Base-by-base conservation (phyloP, 2,797 vertebrate species). In the Phataginus tricuspis region DNA sequence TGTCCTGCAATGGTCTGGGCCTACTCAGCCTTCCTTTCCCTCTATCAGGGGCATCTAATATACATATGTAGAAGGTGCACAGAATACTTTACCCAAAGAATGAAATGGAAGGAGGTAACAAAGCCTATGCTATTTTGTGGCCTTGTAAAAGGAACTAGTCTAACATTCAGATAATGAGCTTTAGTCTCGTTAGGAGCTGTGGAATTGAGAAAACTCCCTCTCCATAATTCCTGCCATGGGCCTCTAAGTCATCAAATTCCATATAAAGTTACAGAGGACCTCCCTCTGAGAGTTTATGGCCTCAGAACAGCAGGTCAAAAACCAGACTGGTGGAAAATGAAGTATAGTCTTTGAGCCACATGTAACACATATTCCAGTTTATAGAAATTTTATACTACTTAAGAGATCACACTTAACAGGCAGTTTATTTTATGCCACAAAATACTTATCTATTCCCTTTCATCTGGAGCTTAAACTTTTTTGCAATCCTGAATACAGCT, bases 381-480 rank as follows among this genome's bases (percentile, higher is more conserved):
- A 82, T 61, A 92, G 95, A 96, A 96, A 97, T 79, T 91, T 87
- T 78, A 87, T 74, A 86, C 68, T 64, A 49, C 90, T 94, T 97
- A 90, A 93, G 92, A 96, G 88, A 94, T 72, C 45, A 72, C 74
- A 59, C 86, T 91, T 97, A 91, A 96, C 31, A 83, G 53, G 87
- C 64, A 95, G 96, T 92, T 96, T 96, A 93, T 97, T 98, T 96
- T 91, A 93, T 94, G 63, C 16, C 2, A 18, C 57, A 77, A 90
- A 96, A 93, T 93, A 90, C 86, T 92, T 95, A 97, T 68, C 75
- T 96, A 72, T 96, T 91, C 93, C 31, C 82, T 96, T 96, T 97
- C 78, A 97, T 97, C 72, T 96, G 72, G 63, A 90, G 31, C 45
- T 96, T 93, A 93, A 90, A 96, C 66, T 68, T 63, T 91, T 90